Evolutionary conservation across 2,113 vertebrate genomes (phyloP), one percentile per base, ranked within the genome.

Genomic region (Pachyramphus minor): DNA sequence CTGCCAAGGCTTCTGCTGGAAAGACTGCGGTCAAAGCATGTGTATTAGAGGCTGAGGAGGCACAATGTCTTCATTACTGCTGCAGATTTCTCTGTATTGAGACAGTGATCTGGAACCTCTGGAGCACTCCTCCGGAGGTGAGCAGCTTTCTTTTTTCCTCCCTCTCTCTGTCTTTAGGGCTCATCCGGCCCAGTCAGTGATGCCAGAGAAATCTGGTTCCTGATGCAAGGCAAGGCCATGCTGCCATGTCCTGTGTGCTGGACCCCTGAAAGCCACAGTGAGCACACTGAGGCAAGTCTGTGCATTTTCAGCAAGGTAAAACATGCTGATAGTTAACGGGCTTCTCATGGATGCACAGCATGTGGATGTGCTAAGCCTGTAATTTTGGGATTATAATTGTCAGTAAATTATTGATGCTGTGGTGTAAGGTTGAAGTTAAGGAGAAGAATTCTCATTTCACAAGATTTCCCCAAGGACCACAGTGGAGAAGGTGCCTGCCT

Each of bases 1-100:
- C 58, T 69, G 87, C 60, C 89, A 83, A 87, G 86, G 56, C 91
- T 93, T 66, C 55, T 59, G 86, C 91, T 81, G 89, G 93, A 47
- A 59, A 25, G 74, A 8, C 69, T 87, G 93, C 94, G 91, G 89
- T 79, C 1, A 0, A 84, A 91, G 89, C 56, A 12, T 24, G 73
- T 84, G 72, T 87, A 68, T 49, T 78, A 16, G 44, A 42, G 74
- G 74, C 90, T 67, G 71, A 76, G 68, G 76, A 45, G 45, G 79
- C 72, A 83, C 84, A 67, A 17, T 15, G 16, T 85, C 75, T 90
- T 81, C 24, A 8, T 39, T 52, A 28, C 59, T 39, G 84, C 87
- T 89, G 91, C 10, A 0, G 75, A 15, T 69, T 89, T 41, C 68
- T 75, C 53, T 28, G 66, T 17, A 3, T 13, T 0, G 0, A n/a